phyloP scores from a whole-genome alignment of 2,888 invertebrate species.

The Troides helena region DNA sequence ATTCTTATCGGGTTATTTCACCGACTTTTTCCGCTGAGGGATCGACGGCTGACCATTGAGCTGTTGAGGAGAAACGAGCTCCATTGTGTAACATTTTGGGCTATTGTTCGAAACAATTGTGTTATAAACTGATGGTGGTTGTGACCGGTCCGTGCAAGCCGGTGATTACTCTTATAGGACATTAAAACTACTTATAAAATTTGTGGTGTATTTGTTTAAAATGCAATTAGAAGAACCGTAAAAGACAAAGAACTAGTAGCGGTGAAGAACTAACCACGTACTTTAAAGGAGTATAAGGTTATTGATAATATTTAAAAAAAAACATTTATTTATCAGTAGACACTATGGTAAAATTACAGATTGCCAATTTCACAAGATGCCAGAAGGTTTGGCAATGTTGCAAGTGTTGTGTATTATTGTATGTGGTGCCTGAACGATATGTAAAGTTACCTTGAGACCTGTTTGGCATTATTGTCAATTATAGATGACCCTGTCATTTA shows the following conservation, averaged over 20 bases:
- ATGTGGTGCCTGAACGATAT: neutral
- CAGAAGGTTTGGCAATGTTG: neutral
- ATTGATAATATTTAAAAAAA: too few relatives aligned
- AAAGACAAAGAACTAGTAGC: neutral
- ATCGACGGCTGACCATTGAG: constrained; percentile 63
- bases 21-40: constrained; percentile 65
- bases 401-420: neutral
- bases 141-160: constrained; percentile 55
- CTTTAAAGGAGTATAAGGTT: too few relatives aligned
- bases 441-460: neutral
- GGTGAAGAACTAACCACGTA: too few relatives aligned
- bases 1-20: constrained; percentile 74
- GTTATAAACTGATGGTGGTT: constrained; percentile 64
- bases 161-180: constrained; percentile 66
- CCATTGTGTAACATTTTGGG: constrained; percentile 54
- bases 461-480: neutral
- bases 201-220: neutral
- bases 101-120: constrained; percentile 66
- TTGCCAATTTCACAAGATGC: too few relatives aligned
- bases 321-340: too few relatives aligned
- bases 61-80: constrained; percentile 60
- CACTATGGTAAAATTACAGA: too few relatives aligned
- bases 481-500: neutral
- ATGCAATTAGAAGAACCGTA: neutral
- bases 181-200: neutral